Conservation (phyloP, 2,113 vertebrate genomes). For the Boulengeromyrus knoepffleri region DNA sequence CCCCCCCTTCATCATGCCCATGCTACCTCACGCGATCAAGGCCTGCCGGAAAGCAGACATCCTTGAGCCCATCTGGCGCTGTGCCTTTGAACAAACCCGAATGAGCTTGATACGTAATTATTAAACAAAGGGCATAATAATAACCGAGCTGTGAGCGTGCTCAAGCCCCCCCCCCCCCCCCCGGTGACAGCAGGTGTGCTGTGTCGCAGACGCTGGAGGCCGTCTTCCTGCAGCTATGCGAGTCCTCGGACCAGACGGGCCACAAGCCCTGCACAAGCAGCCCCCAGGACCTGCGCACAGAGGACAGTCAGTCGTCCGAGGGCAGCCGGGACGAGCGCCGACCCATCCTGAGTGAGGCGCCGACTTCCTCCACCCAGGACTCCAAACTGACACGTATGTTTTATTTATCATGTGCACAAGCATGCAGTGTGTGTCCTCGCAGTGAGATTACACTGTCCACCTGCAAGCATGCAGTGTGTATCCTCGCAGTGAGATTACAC, state of each 20-base stretch:
- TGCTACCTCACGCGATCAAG: background rate
- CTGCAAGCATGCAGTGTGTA: background rate
- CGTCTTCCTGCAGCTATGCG: conserved; percentile 66
- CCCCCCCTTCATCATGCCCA: background rate
- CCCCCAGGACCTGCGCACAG: conserved; percentile 26
- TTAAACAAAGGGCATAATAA: background rate
- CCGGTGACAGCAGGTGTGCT: background rate
- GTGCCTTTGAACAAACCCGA: background rate
- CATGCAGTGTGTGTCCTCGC: no score
- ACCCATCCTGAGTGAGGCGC: conserved; percentile 44
- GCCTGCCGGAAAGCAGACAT: background rate
- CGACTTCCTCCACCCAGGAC: conserved; percentile 24
- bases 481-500: no score
- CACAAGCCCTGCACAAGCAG: conserved; percentile 26
- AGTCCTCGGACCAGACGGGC: conserved; percentile 49
- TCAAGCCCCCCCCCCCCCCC: background rate
- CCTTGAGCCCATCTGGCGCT: background rate
- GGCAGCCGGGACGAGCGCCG: conserved; percentile 51
- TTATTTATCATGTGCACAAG: background rate
- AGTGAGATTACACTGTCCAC: no score
- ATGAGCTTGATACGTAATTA: background rate
- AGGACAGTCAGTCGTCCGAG: conserved; percentile 49
- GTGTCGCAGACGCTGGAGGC: conserved; percentile 58
- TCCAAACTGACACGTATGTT: conserved; percentile 50
- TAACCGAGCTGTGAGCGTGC: background rate